phyloP scores from a whole-genome alignment of 2,797 vertebrate species.

The Hypotaenidia philippensis region DNA sequence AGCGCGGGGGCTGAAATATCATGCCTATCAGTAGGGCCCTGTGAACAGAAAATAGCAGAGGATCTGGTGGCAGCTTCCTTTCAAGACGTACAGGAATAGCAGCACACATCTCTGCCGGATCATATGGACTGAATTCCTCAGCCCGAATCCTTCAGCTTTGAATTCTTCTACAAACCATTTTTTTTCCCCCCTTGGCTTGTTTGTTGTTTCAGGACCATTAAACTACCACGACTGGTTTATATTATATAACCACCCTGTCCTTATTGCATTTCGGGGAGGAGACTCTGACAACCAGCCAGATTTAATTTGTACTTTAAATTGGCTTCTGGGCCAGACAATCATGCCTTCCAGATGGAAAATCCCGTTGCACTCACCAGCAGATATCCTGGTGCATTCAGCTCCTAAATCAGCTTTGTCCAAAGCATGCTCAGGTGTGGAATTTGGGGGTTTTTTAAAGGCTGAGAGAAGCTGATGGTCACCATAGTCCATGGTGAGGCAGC shows the following conservation, averaged over 20 bases:
- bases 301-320: slow-evolving; percentile 55
- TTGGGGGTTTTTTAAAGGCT: background rate
- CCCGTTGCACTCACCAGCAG: background rate
- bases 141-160: slow-evolving; percentile 4
- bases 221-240: background rate
- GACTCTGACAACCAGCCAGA: slow-evolving; percentile 15
- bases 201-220: slow-evolving; percentile 42
- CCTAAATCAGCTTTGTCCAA: background rate
- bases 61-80: slow-evolving; percentile 78
- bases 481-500: background rate
- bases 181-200: background rate
- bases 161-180: slow-evolving; percentile 36
- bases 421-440: background rate
- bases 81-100: slow-evolving; percentile 77
- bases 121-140: slow-evolving; percentile 65
- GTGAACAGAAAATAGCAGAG: slow-evolving; percentile 75
- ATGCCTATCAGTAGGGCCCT: slow-evolving; percentile 58
- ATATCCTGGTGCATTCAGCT: background rate
- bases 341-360: slow-evolving; percentile 55
- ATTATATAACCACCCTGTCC: slow-evolving; percentile 52
- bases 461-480: background rate
- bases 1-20: slow-evolving; percentile 58
- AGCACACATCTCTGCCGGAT: slow-evolving; percentile 65
- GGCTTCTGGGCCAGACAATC: slow-evolving; percentile 29
- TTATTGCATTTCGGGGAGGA: background rate